Evolutionary conservation across 2,888 invertebrate genomes (phyloP).

Genomic region (Prosopocoilus inquinatus): DNA sequence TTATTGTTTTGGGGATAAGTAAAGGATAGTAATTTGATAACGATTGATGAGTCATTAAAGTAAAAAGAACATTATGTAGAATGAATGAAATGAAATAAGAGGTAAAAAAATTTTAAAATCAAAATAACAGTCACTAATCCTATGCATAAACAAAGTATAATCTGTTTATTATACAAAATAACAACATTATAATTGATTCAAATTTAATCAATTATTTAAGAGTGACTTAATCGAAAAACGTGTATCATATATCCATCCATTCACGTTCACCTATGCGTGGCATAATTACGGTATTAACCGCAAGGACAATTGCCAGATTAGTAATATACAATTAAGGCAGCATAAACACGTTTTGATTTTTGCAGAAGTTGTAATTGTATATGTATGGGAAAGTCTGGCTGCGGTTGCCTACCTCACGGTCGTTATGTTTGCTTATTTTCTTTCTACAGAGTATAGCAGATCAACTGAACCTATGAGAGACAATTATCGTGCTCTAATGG

Average conservation of each 20-base stretch:
- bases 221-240: background rate
- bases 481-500: no score
- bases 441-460: background rate
- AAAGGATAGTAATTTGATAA: no score
- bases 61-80: no score
- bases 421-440: constrained; percentile 5
- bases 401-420: constrained; percentile 27
- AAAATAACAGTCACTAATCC: no score
- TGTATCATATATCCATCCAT: background rate
- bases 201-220: background rate
- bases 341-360: constrained; percentile 25
- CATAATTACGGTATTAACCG: constrained; percentile 13
- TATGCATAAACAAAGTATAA: no score
- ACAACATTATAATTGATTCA: no score
- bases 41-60: no score
- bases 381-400: constrained; percentile 26
- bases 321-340: constrained; percentile 29
- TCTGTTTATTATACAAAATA: no score
- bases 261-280: constrained; percentile 2
- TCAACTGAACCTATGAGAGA: background rate
- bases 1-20: no score
- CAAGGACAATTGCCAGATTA: constrained; percentile 30
- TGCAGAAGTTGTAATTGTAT: constrained; percentile 23
- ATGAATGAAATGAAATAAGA: no score
- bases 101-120: no score